phyloP scores from a whole-genome alignment of 64 coral and sea anemone genomes.

The Stylophora pistillata region DNA sequence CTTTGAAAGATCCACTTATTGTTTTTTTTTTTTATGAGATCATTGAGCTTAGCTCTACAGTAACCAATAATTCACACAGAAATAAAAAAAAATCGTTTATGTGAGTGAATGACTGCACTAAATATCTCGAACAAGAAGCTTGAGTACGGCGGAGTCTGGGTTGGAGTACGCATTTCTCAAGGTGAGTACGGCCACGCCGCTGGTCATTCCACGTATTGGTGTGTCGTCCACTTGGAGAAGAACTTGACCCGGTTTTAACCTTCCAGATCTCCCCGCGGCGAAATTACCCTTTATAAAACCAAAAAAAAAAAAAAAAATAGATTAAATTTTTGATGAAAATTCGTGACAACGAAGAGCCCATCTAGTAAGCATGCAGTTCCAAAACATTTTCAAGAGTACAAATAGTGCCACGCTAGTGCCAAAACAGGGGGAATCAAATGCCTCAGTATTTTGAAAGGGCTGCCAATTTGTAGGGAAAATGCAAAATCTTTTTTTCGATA shows the following conservation, averaged over 20 bases:
- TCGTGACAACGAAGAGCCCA: not conserved
- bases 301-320: constrained; percentile 11
- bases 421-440: no score
- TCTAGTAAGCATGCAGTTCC: no score
- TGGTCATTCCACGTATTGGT: constrained; percentile 74
- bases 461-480: no score
- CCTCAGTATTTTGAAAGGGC: no score
- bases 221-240: constrained; percentile 77
- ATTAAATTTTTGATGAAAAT: not conserved
- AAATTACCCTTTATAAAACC: constrained; percentile 86
- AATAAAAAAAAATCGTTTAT: not conserved
- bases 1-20: no score
- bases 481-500: no score
- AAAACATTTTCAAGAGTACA: no score
- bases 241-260: constrained; percentile 71
- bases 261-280: constrained; percentile 64
- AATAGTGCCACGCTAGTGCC: no score
- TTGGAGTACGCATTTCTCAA: constrained; percentile 77
- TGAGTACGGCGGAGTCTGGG: constrained; percentile 43
- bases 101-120: not conserved
- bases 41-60: not conserved
- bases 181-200: constrained; percentile 70
- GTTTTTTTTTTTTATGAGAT: not conserved
- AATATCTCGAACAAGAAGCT: constrained; percentile 57
- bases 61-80: not conserved